Base-by-base conservation (phyloP, 2,888 invertebrate species). In the Acanthosepion esculentum region DNA sequence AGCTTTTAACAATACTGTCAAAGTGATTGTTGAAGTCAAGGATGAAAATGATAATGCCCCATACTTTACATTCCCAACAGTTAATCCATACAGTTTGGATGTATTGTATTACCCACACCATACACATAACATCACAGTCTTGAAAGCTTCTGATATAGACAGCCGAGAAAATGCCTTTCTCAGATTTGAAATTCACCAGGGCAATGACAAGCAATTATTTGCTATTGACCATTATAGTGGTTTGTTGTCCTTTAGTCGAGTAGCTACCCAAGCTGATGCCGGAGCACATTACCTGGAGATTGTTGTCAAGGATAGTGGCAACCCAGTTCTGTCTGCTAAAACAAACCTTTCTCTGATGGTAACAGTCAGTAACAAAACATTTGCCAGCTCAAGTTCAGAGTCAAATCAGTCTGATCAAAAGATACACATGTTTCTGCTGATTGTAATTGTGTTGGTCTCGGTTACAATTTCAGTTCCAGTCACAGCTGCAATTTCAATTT, bases 111-210 rank as follows among this genome's bases (percentile, higher is more conserved):
- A 78, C 78, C 78, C n/a, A 33, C 78, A 12, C n/a, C 78, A 78
- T 78, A 78, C 78, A 18, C 78, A 78, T 33, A 78, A 78, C n/a
- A 78, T 78, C 4, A 78, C 78, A 15, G n/a, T 78, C n/a, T 15
- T 78, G 78, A 78, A 78, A 78, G 78, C 78, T 12, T 78, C 78
- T n/a, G 78, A 78, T 78, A 78, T 78, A 3, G 78, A 78, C 78
- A 78, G 78, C 78, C 78, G 78, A 78, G 78, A 78, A 78, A 78
- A 78, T 78, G 78, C 78, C 78, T 78, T 78, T 78, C 78, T 78
- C 78, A 20, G 78, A 78, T 78, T 15, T 78, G 78, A 78, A 78
- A 78, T 78, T 33, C 78, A 78, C 78, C 78, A n/a, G 2, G 78
- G 78, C 23, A 78, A 78, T 33, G 78, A 78, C n/a, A 78, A 78